These are phyloP conservation scores for Hirtodrosophila histrioides DNA, from an alignment of 2,888 invertebrate genomes.

Conservation along the genomic window DNA sequence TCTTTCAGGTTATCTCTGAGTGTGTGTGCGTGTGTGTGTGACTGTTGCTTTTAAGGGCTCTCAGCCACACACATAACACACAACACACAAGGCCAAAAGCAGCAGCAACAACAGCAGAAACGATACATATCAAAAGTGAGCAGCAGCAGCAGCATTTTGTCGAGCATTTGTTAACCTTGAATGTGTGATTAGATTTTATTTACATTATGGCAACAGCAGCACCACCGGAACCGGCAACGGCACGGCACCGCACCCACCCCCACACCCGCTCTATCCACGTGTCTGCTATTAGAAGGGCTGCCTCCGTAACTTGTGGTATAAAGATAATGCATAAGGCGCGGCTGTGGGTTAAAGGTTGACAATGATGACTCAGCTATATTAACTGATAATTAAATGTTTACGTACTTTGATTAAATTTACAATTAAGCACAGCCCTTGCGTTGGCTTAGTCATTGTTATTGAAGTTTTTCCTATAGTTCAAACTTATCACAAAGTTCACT, in stretches of 20 bases:
- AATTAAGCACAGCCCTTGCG: constrained; percentile 10
- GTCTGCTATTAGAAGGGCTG: constrained; percentile 3
- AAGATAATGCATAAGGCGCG: constrained; percentile 5
- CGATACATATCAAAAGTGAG: constrained; percentile 44
- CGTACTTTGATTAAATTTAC: background rate
- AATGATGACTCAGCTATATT: constrained; percentile 22
- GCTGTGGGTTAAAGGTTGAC: constrained; percentile 13
- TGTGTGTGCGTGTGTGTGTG: constrained; percentile 24
- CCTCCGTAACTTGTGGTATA: background rate
- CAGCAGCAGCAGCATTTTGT: constrained; percentile 38
- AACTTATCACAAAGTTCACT: no score
- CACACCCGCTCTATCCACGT: background rate
- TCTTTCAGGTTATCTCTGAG: constrained; percentile 24
- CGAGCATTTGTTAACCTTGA: constrained; percentile 62
- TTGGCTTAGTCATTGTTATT: constrained; percentile 8
- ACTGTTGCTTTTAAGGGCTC: constrained; percentile 60
- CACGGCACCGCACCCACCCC: no score
- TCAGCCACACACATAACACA: constrained; percentile 36
- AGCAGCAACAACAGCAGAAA: constrained; percentile 28
- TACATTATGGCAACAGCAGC: constrained; percentile 36
- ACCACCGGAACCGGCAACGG: background rate
- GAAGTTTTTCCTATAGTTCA: background rate
- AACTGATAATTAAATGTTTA: constrained; percentile 20
- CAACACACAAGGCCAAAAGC: constrained; percentile 37
- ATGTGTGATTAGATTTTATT: constrained; percentile 67